Percentiles rank a stretch among this genome's conserved stretches.
Conservation (phyloP, 2,797 vertebrate genomes). For the Enteromius paludinosus region DNA sequence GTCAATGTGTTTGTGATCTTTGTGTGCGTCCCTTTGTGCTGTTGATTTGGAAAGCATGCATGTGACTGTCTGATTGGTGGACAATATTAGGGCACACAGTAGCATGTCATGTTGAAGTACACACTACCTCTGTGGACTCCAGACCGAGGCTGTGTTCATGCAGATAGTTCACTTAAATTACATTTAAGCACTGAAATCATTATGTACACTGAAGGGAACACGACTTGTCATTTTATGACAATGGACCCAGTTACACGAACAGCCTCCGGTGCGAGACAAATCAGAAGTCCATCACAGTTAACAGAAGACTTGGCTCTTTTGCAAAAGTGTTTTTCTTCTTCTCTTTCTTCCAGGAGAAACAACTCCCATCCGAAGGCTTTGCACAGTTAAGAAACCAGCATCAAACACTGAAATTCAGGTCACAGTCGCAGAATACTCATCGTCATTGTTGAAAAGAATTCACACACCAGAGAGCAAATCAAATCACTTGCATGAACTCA, state of each 20-base stretch:
- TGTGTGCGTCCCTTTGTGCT: conserved; percentile 41
- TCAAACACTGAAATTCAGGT: conserved; percentile 70
- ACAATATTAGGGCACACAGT: conserved; percentile 70
- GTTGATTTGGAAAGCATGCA: conserved; percentile 56
- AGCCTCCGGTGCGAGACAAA: conserved; percentile 61
- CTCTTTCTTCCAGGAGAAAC: conserved; percentile 58
- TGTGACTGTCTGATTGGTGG: conserved; percentile 65
- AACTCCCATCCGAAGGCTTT: conserved; percentile 44
- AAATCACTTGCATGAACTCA: conserved; percentile 73
- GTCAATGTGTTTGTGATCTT: conserved; percentile 1
- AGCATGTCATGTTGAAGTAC: conserved; percentile 74
- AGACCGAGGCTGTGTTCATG: conserved; percentile 80
- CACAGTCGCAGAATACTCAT: conserved; percentile 71
- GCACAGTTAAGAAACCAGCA: conserved; percentile 58
- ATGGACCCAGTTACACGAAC: conserved; percentile 41
- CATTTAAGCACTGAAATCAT: conserved; percentile 74
- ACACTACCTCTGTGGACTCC: conserved; percentile 76
- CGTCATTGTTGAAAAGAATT: conserved; percentile 63
- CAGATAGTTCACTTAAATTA: conserved; percentile 79
- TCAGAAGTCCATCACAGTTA: conserved; percentile 70
- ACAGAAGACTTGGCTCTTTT: conserved; percentile 66
- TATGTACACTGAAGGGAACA: conserved; percentile 77
- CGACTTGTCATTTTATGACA: conserved; percentile 68
- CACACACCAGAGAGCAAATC: conserved; percentile 70
- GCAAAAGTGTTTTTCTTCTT: conserved; percentile 43